Evolutionary conservation across 2,888 invertebrate species (phyloP), one percentile per base, ranked within the genome.

Genomic region (Diaprepes abbreviatus): DNA sequence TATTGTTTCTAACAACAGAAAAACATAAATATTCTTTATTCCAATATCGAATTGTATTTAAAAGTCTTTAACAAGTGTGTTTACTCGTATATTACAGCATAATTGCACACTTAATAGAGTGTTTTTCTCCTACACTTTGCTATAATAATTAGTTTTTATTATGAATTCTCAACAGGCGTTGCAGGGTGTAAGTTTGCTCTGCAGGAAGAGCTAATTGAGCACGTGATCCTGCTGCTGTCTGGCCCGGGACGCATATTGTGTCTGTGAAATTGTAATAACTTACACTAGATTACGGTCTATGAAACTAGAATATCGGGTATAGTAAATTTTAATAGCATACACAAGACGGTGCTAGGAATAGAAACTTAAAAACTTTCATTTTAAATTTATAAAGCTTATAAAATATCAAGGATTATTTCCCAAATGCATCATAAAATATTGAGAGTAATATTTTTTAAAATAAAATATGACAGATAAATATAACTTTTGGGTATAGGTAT

Each of bases 151-250:
- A 58, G 40, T 58, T 58, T 58, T 58, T 38, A 58, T 58, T 58
- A 40, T 40, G 28, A 40, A 58, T 58, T 40, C 58, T 35, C 54
- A 21, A 43, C 57, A 40, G 58, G 40, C 58, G 58, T 40, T 60
- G 60, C 36, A 60, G 60, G 48, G 48, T 48, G 48, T 60, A 60
- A 52, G 50, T 50, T 50, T 50, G 12, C 62, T 36, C 62, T 38
- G 38, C 62, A 62, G 62, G 38, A 62, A 36, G 36, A 62, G 36
- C 52, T 62, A 62, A 62, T 62, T 38, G 62, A 57, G 38, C 57
- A 57, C 57, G 57, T 57, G 57, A 57, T 57, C 28, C 40, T 14
- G 48, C 28, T 28, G 48, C 48, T 28, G 48, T 28, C 48, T 50
- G 48, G 48, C 48, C 14, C 48, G 48, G 36, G 40, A 36, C 43